Base-by-base conservation (phyloP, 2,797 vertebrate genomes). In the Chelmon rostratus region DNA sequence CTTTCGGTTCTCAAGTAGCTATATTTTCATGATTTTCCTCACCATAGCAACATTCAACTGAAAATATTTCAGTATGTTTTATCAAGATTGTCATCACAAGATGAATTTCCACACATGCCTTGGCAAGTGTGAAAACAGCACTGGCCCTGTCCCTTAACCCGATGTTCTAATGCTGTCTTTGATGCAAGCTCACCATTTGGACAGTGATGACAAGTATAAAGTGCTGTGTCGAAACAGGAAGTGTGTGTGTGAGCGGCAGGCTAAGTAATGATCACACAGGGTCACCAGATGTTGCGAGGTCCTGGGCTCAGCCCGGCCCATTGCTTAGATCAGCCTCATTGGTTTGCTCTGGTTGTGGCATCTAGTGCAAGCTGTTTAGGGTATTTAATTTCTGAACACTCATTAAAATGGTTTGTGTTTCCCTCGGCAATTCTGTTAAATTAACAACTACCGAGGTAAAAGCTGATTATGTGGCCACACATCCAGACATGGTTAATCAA, bases 331-430 rank as follows among this genome's bases (percentile, higher is more conserved):
- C 92, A 93, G 94, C 92, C 93, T 95, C 95, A 95, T 96, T 95
- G 95, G 93, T 91, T 94, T 93, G 91, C 93, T 88, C 86, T 85
- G 86, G 92, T 94, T 83, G 88, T 92, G 93, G 94, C 94, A 93
- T 93, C 92, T 89, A 73, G 91, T 90, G 92, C 94, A 95, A 95
- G 94, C 95, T 95, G 95, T 96, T 95, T 95, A 94, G 94, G 93
- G 92, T 93, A 94, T 96, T 95, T 94, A 93, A 94, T 95, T 96
- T 90, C 93, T 94, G 90, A 95, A 94, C 95, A 93, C 93, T 96
- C 95, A 96, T 96, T 96, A 96, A 96, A 95, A 95, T 95, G 94
- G 90, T 96, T 96, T 96, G 96, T 96, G 94, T 95, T 96, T 95
- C 96, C 95, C 95, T 91, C 89, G 94, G 93, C 93, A 86, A 92